These are phyloP conservation scores for Arctia plantaginis DNA, from an alignment of 2,888 invertebrate species.

Conservation along the genomic window DNA sequence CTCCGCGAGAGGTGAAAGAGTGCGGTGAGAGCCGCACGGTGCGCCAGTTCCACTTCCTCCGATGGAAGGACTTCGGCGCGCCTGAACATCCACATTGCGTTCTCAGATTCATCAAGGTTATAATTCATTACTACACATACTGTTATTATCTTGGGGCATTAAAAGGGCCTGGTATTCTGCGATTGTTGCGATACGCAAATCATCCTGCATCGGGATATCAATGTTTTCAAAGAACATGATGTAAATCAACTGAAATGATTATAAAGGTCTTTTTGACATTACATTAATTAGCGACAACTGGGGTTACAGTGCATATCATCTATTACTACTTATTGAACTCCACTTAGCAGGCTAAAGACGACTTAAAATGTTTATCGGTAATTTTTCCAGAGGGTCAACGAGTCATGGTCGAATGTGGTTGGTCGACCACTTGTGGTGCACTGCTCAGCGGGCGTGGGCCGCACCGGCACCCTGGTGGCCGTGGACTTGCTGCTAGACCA, in stretches of 20 bases:
- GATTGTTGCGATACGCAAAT: neutral
- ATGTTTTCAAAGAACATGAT: neutral
- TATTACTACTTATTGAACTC: neutral
- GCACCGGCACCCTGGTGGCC: conserved; percentile 97
- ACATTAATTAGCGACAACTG: too few species aligned
- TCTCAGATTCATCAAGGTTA: conserved; percentile 93
- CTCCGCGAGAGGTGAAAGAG: conserved; percentile 73
- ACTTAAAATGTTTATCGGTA: too few species aligned
- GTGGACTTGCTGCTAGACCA: conserved; percentile 96
- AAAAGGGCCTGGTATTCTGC: neutral
- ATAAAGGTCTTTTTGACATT: neutral
- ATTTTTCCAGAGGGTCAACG: conserved; percentile 89
- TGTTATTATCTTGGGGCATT: too few species aligned
- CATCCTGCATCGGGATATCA: neutral
- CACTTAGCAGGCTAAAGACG: neutral
- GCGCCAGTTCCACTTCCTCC: conserved; percentile 96
- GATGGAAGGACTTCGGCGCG: conserved; percentile 98
- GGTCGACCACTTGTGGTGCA: conserved; percentile 95
- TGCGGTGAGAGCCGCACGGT: conserved; percentile 77
- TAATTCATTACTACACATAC: neutral
- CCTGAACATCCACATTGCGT: conserved; percentile 97
- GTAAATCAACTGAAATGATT: neutral
- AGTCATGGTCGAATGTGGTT: conserved; percentile 93
- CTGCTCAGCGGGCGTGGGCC: conserved; percentile 97
- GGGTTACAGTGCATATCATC: neutral